These are phyloP conservation scores for Hybognathus amarus DNA, from an alignment of 2,797 vertebrate genomes.

Conservation along the genomic window DNA sequence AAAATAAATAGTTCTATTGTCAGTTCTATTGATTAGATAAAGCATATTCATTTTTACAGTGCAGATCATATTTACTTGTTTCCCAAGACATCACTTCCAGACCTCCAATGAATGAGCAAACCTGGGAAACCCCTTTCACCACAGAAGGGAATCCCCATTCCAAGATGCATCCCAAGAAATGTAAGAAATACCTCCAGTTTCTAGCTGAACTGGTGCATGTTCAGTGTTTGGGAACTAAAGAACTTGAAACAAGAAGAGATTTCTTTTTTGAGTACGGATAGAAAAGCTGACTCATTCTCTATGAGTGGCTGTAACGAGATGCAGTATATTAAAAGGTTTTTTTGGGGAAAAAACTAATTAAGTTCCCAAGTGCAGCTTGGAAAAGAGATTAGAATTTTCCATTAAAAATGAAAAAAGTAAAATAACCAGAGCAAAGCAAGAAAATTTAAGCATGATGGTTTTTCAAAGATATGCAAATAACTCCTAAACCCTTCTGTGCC, in stretches of 20 bases:
- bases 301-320: background rate
- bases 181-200: no score
- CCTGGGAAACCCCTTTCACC: background rate
- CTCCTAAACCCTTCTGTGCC: conserved; percentile 59
- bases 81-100: no score
- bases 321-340: conserved; percentile 36
- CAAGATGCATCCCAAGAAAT: background rate
- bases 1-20: no score
- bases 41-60: no score
- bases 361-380: conserved; percentile 26
- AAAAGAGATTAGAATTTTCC: conserved; percentile 17
- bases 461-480: conserved; percentile 72
- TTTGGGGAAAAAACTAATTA: conserved; percentile 8
- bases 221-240: background rate
- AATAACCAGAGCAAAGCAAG: background rate
- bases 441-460: conserved; percentile 3
- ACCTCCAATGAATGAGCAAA: no score
- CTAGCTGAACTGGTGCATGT: background rate
- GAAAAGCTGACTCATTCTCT: conserved; percentile 5
- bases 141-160: background rate
- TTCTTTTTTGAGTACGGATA: background rate
- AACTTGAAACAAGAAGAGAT: background rate
- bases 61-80: background rate
- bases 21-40: no score
- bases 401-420: conserved; percentile 17